A percentile compares a stretch with the other conserved stretches of the same genome.
Conservation (phyloP, 2,113 vertebrate genomes). For the Rhea americana region DNA sequence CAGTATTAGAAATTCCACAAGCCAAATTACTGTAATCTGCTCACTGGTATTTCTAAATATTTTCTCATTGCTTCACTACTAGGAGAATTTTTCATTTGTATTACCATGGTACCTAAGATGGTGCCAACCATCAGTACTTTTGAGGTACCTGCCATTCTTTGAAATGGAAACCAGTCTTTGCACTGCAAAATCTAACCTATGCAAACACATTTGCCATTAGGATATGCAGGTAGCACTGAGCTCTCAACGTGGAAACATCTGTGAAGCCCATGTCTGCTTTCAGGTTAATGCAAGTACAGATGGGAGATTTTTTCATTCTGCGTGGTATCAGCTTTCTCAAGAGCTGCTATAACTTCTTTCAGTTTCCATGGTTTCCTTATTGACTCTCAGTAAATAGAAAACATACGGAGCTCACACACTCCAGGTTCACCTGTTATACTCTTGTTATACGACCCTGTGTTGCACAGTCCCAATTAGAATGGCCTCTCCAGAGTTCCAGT, state of each 20-base stretch:
- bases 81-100: background rate
- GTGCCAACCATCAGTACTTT: background rate
- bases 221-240: background rate
- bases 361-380: conserved; percentile 61
- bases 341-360: background rate
- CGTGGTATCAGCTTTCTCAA: background rate
- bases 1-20: background rate
- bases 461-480: background rate
- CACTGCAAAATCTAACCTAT: background rate
- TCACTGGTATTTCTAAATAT: background rate
- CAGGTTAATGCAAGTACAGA: conserved; percentile 29
- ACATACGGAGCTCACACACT: conserved; percentile 21
- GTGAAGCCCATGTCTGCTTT: background rate
- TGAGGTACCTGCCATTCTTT: background rate
- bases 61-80: background rate
- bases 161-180: conserved; percentile 8
- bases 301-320: conserved; percentile 24
- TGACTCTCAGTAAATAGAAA: conserved; percentile 34
- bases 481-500: background rate
- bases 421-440: conserved; percentile 31
- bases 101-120: background rate
- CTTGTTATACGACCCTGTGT: background rate
- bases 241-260: background rate
- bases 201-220: background rate
- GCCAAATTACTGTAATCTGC: background rate